Evolutionary conservation across 2,888 invertebrate genomes (phyloP).

Genomic region (Pammene aurita): DNA sequence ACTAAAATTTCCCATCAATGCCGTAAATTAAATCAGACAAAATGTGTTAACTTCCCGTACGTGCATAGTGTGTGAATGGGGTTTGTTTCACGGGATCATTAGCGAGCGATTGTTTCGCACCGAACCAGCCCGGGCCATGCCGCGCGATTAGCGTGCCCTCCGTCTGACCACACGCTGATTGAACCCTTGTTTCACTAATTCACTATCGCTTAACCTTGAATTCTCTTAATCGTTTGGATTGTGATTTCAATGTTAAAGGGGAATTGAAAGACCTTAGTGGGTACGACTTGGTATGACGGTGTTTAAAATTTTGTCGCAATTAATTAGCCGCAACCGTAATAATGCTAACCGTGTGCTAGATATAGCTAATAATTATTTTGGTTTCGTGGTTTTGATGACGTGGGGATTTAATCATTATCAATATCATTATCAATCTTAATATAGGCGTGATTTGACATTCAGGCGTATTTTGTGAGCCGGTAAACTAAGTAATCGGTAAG

Average conservation of each 20-base stretch:
- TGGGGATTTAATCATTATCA: too few species aligned
- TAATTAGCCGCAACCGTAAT: too few species aligned
- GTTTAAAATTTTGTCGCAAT: neutral
- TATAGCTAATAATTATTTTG: too few species aligned
- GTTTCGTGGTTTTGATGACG: too few species aligned
- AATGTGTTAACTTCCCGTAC: conserved; percentile 40
- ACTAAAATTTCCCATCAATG: conserved; percentile 14
- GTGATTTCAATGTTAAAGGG: conserved; percentile 29
- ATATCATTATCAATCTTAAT: too few species aligned
- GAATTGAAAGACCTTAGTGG: neutral
- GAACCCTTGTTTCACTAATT: conserved; percentile 68
- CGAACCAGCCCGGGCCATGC: conserved; percentile 46
- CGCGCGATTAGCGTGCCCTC: conserved; percentile 47
- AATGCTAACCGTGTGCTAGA: too few species aligned
- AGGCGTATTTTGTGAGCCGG: too few species aligned
- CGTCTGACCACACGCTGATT: conserved; percentile 75
- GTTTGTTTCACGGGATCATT: conserved; percentile 58
- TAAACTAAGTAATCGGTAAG: too few species aligned
- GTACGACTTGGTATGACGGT: neutral
- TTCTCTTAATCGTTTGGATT: conserved; percentile 30
- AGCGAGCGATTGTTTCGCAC: conserved; percentile 72
- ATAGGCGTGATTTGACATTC: too few species aligned
- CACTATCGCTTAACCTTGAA: conserved; percentile 51
- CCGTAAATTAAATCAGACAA: conserved; percentile 30
- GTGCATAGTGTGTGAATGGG: conserved; percentile 47